Percentiles rank a stretch among this genome's conserved stretches.
phyloP scores from a whole-genome alignment of 2,888 invertebrate species.

The Agrochola litura region DNA sequence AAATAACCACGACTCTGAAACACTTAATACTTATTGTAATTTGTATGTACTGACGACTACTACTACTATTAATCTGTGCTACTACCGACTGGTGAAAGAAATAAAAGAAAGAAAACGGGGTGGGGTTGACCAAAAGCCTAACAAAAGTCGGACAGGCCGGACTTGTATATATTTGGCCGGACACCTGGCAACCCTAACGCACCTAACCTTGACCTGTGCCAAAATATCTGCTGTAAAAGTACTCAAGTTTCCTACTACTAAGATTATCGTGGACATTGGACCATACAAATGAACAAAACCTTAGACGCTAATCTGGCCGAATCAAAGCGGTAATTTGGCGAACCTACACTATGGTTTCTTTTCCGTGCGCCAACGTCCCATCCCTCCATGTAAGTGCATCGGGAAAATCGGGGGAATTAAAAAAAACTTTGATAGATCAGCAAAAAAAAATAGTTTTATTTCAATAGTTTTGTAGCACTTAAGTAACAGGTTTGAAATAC shows the following conservation, averaged over 20 bases:
- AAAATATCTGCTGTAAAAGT: background rate
- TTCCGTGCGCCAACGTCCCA: background rate
- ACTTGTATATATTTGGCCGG: too few relatives aligned
- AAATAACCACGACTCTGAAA: slow-evolving; percentile 1
- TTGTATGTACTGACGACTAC: background rate
- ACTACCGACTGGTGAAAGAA: too few relatives aligned
- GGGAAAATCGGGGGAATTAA: background rate
- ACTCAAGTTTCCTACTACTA: background rate
- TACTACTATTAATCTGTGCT: background rate
- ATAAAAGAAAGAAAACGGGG: too few relatives aligned
- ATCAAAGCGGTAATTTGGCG: background rate
- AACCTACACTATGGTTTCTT: background rate
- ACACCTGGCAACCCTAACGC: too few relatives aligned
- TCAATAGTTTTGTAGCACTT: background rate
- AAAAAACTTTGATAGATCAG: background rate
- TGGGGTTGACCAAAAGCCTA: too few relatives aligned
- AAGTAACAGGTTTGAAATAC: background rate
- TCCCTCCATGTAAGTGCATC: background rate
- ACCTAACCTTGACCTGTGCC: background rate
- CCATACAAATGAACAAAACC: too few relatives aligned
- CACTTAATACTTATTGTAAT: background rate
- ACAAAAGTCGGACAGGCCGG: too few relatives aligned
- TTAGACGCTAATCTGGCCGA: background rate
- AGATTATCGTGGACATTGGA: background rate
- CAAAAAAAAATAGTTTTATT: background rate